phyloP scores from a whole-genome alignment of 2,113 vertebrate species.

The Platycercus adscitus region DNA sequence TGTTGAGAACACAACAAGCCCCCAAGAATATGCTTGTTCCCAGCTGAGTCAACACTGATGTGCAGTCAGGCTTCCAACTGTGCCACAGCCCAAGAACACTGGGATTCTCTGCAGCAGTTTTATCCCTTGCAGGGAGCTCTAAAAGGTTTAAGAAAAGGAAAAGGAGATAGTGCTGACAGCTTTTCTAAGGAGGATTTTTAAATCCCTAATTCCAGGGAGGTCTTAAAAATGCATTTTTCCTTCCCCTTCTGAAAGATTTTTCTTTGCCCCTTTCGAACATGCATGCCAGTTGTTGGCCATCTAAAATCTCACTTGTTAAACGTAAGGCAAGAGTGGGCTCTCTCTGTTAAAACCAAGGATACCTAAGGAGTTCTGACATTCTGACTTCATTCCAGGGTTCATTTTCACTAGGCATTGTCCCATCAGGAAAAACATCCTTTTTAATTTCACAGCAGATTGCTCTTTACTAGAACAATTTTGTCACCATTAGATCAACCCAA shows the following conservation, averaged over 20 bases:
- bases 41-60: neutral
- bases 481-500: neutral
- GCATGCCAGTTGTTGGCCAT: neutral
- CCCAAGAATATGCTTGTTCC: neutral
- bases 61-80: neutral
- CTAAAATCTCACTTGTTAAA: neutral
- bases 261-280: neutral
- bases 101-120: neutral
- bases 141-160: neutral
- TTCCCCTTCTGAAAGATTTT: neutral
- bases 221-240: neutral
- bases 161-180: neutral
- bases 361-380: neutral
- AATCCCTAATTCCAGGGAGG: neutral
- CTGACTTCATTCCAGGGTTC: neutral
- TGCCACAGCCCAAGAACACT: neutral
- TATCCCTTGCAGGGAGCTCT: neutral
- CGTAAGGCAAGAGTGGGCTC: neutral
- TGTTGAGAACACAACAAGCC: neutral
- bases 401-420: neutral
- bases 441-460: constrained; percentile 1
- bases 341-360: neutral
- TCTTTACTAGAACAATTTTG: neutral
- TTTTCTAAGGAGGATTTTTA: neutral
- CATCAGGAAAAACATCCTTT: neutral